Evolutionary conservation across 2,113 vertebrate species (phyloP), one percentile per base, ranked within the genome.

Genomic region (Arvicanthis niloticus): DNA sequence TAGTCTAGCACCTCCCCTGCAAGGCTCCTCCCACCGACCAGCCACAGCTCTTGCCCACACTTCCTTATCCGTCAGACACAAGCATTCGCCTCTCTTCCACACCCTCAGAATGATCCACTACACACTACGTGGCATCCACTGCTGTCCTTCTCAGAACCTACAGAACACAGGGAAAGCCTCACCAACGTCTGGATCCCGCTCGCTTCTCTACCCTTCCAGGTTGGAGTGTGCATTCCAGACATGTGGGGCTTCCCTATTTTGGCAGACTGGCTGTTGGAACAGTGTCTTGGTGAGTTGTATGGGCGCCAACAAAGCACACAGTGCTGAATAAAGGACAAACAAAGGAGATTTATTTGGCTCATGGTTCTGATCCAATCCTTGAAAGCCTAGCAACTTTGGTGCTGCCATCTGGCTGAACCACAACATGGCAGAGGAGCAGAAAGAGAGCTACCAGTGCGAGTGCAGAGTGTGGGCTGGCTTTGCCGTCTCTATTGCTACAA

Each of bases 71-170:
- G 0, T 3, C 3, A 15, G n/a, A 3, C 9, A 60, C 51, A 68
- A 51, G 7, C 22, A 12, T 29, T 29, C 67, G 34, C 15, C n/a
- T 11, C 16, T 16, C 42, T 40, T 51, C 85, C 4, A 1, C 15
- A 7, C 51, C 10, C 2, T 37, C 13, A 1, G 3, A n/a, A 29
- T 24, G 51, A 17, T n/a, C 3, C 21, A 4, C 11, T 40, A 7
- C 5, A 51, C 2, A 3, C n/a, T 16, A 51, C 53, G 56, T 29
- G 58, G 70, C 1, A 56, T 37, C 26, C 7, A 53, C 40, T 68
- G 65, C 15, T 1, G 12, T 77, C 51, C 26, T 3, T 70, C 51
- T 62, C 45, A 67, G 58, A 11, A 26, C 21, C 76, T 89, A 58
- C 3, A 45, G 72, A n/a, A 68, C 19, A 26, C 5, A 84, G 31